These are phyloP conservation scores for Dendrocincla tyrannina DNA, from an alignment of 2,797 vertebrate species.

Conservation along the genomic window DNA sequence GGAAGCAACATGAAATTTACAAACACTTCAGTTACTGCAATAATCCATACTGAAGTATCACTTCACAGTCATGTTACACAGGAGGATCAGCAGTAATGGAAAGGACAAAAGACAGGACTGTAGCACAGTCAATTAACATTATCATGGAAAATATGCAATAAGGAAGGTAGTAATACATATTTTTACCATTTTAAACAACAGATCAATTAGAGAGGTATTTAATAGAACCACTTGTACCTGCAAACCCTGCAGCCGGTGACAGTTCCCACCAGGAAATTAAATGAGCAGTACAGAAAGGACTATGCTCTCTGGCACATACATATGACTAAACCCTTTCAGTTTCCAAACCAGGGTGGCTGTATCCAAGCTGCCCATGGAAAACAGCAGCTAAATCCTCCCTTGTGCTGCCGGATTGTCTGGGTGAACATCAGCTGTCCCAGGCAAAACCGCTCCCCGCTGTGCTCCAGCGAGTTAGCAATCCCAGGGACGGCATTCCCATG, in stretches of 20 bases:
- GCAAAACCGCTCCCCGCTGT: fast-evolving
- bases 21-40: background rate
- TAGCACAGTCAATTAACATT: background rate
- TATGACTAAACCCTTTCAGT: background rate
- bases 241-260: background rate
- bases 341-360: background rate
- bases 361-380: background rate
- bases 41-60: background rate
- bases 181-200: background rate
- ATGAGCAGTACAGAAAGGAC: background rate
- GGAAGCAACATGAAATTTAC: background rate
- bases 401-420: background rate
- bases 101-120: background rate
- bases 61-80: background rate
- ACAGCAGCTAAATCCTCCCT: background rate
- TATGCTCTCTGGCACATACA: background rate
- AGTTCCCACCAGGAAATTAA: background rate
- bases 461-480: background rate
- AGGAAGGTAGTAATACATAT: background rate
- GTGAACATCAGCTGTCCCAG: background rate
- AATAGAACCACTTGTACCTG: background rate
- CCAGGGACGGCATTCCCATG: fast-evolving
- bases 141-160: background rate
- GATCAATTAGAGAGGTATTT: background rate
- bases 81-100: background rate